Evolutionary conservation across 1,140 invertebrate genomes (phyloP).

Genomic region (Drosophila guanche): DNA sequence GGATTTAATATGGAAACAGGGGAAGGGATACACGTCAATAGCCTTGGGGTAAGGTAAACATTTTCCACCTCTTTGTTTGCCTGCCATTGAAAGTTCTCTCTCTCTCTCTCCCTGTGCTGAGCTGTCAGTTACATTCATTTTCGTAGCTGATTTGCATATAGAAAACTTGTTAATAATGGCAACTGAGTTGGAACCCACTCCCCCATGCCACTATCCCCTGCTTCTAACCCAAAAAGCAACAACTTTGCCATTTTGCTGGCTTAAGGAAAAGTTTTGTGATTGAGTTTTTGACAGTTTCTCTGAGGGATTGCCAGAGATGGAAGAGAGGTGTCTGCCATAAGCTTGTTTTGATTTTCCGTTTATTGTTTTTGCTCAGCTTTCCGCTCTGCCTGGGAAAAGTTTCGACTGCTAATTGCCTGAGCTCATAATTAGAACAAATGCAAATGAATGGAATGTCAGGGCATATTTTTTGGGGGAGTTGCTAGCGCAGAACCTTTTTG

Average conservation of each 20-base stretch:
- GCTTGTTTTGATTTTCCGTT: conserved; percentile 62
- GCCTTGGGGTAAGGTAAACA: conserved; percentile 42
- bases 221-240: conserved; percentile 16
- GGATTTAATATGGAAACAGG: background rate
- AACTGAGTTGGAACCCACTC: conserved; percentile 30
- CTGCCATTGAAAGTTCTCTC: conserved; percentile 40
- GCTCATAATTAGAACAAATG: conserved; percentile 65
- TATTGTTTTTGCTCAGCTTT: conserved; percentile 51
- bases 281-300: conserved; percentile 63
- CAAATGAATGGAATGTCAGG: conserved; percentile 31
- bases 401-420: conserved; percentile 62
- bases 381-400: conserved; percentile 40
- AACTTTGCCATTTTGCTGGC: conserved; percentile 52
- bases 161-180: conserved; percentile 74
- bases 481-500: conserved; percentile 25
- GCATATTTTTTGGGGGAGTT: conserved; percentile 11
- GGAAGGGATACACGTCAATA: conserved; percentile 8
- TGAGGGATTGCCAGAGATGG: conserved; percentile 9
- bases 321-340: conserved; percentile 54
- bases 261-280: conserved; percentile 72
- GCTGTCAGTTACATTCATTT: conserved; percentile 27
- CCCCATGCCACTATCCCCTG: too few relatives aligned
- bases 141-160: conserved; percentile 67
- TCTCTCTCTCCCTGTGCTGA: conserved; percentile 15
- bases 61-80: conserved; percentile 46